phyloP scores from a whole-genome alignment of 2,797 vertebrate genomes.

The Coendou prehensilis region DNA sequence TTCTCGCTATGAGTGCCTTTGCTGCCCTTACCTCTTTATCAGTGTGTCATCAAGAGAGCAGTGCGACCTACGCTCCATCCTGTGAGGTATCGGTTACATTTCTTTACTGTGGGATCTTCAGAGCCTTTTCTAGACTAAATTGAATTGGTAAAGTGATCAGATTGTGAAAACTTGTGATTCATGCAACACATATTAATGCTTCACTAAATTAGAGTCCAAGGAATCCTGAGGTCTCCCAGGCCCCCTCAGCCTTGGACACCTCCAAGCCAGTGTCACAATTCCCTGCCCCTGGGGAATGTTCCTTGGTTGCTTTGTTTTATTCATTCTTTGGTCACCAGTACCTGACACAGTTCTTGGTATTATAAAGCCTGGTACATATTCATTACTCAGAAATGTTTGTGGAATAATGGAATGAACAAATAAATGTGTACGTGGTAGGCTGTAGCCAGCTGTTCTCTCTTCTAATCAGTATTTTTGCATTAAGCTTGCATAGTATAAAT shows the following conservation, averaged over 20 bases:
- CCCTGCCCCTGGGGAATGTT: background rate
- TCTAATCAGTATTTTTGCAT: background rate
- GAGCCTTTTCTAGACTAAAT: background rate
- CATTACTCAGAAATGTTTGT: background rate
- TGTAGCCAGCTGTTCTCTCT: background rate
- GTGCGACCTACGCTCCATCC: background rate
- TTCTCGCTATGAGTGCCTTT: background rate
- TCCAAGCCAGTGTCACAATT: background rate
- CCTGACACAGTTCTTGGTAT: background rate
- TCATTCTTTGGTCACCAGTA: background rate
- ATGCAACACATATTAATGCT: background rate
- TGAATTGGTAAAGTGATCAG: background rate
- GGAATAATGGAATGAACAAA: background rate
- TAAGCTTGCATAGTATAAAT: background rate
- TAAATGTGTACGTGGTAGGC: background rate
- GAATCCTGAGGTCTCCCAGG: background rate
- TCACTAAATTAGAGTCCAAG: background rate
- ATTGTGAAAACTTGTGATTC: background rate
- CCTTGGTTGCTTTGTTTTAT: background rate
- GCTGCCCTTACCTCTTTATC: no score
- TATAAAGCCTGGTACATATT: background rate
- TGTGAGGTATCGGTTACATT: background rate
- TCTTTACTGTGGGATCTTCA: conserved; percentile 7
- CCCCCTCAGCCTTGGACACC: background rate
- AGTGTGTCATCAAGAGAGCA: background rate